These are phyloP conservation scores for Heliothis virescens DNA, from an alignment of 1,140 invertebrate species.

Conservation along the genomic window DNA sequence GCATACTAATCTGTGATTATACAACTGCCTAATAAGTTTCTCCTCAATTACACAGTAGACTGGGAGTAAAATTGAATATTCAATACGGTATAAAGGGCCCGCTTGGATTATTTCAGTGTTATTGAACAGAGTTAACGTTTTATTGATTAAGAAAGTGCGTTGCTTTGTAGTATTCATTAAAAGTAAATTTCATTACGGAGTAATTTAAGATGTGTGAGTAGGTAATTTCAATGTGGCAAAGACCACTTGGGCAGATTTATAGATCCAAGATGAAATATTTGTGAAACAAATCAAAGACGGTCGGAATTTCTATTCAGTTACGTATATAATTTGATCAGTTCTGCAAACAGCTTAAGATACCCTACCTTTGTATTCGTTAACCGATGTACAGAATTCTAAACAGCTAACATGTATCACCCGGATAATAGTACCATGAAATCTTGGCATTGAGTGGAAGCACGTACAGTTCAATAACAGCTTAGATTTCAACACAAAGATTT, in stretches of 20 bases:
- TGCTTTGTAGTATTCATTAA: not conserved
- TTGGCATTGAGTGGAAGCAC: slow-evolving; percentile 28
- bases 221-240: not conserved
- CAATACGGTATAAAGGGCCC: slow-evolving; percentile 21
- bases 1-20: slow-evolving; percentile 59
- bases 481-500: slow-evolving; percentile 8
- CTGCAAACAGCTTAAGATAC: not conserved
- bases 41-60: slow-evolving; percentile 66
- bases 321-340: too few species aligned
- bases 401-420: slow-evolving; percentile 19
- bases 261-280: too few species aligned
- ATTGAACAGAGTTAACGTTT: slow-evolving; percentile 38
- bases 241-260: not conserved
- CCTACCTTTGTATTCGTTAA: not conserved
- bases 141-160: slow-evolving; percentile 21
- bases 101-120: slow-evolving; percentile 36
- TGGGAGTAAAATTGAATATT: slow-evolving; percentile 47
- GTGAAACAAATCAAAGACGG: too few species aligned
- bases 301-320: too few species aligned
- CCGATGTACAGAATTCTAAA: slow-evolving; percentile 20
- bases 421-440: slow-evolving; percentile 22
- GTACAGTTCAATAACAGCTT: slow-evolving; percentile 28
- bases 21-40: slow-evolving; percentile 70
- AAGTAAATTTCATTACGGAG: not conserved
- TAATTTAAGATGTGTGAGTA: not conserved